A percentile compares a stretch with the other conserved stretches of the same genome.
These are phyloP conservation scores for Acipenser oxyrinchus DNA, from an alignment of 2,797 vertebrate species.

Conservation along the genomic window DNA sequence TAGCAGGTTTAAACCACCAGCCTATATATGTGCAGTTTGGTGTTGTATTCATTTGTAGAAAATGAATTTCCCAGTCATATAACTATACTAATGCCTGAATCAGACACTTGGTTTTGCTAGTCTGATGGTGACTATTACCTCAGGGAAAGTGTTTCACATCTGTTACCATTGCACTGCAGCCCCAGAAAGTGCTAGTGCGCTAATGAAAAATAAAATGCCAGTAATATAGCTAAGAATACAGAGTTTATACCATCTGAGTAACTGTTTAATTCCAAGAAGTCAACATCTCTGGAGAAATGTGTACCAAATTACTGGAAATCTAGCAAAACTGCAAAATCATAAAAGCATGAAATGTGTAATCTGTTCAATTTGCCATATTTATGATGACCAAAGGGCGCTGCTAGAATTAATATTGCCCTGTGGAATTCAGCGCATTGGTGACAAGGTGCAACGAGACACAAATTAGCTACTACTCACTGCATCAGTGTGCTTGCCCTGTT, in stretches of 20 bases:
- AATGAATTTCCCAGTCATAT: background rate
- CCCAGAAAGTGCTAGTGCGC: background rate
- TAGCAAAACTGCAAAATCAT: slow-evolving; percentile 52
- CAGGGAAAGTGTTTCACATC: background rate
- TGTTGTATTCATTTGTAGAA: background rate
- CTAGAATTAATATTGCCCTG: slow-evolving; percentile 59
- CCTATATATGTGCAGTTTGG: background rate
- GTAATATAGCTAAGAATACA: background rate
- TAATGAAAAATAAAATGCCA: background rate
- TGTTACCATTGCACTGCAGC: background rate
- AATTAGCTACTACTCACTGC: slow-evolving; percentile 35
- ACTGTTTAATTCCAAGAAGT: slow-evolving; percentile 25
- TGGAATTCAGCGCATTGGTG: slow-evolving; percentile 50
- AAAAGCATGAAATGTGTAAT: slow-evolving; percentile 66
- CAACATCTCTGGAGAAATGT: slow-evolving; percentile 52
- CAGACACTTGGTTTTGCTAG: background rate
- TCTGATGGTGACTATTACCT: background rate
- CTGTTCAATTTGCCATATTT: slow-evolving; percentile 63
- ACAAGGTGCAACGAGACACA: slow-evolving; percentile 27
- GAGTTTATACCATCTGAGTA: background rate
- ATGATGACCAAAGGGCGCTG: slow-evolving; percentile 52
- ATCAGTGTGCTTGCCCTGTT: background rate
- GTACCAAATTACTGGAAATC: slow-evolving; percentile 50
- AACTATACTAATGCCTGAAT: background rate
- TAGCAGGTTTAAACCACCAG: no score